A percentile compares a stretch with the other conserved stretches of the same genome.
phyloP scores from a whole-genome alignment of 2,113 vertebrate genomes.

The Seriola dumerili region DNA sequence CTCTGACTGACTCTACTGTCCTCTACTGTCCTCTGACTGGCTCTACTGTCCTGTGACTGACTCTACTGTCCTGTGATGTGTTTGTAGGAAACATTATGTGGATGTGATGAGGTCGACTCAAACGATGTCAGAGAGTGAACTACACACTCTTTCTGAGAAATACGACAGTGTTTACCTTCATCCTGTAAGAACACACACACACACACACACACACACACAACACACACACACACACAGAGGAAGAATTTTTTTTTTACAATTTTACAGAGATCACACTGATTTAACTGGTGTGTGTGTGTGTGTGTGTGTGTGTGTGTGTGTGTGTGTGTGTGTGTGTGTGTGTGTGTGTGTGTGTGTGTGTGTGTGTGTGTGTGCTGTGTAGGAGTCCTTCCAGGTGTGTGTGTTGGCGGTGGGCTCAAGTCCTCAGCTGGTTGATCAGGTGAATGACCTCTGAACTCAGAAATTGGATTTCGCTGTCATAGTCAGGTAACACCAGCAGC shows the following conservation, averaged over 20 bases:
- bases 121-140: constrained; percentile 61
- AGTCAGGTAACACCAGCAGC: constrained; percentile 83
- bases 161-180: constrained; percentile 76
- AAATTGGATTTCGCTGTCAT: constrained; percentile 89
- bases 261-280: no score
- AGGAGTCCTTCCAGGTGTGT: constrained; percentile 86
- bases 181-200: constrained; percentile 63
- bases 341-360: neutral
- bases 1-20: neutral
- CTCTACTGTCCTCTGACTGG: neutral
- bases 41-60: no score
- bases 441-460: constrained; percentile 85
- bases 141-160: constrained; percentile 59
- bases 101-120: constrained; percentile 66
- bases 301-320: neutral
- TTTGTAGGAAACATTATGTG: constrained; percentile 65
- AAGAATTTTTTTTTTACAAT: no score
- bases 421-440: constrained; percentile 88
- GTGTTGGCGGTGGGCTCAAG: constrained; percentile 87
- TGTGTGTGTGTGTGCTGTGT: constrained; percentile 27
- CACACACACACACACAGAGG: neutral
- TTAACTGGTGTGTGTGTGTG: no score
- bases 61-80: neutral
- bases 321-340: no score
- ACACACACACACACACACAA: neutral